Evolutionary conservation across 2,113 vertebrate species (phyloP).

Genomic region (Columba janthina): DNA sequence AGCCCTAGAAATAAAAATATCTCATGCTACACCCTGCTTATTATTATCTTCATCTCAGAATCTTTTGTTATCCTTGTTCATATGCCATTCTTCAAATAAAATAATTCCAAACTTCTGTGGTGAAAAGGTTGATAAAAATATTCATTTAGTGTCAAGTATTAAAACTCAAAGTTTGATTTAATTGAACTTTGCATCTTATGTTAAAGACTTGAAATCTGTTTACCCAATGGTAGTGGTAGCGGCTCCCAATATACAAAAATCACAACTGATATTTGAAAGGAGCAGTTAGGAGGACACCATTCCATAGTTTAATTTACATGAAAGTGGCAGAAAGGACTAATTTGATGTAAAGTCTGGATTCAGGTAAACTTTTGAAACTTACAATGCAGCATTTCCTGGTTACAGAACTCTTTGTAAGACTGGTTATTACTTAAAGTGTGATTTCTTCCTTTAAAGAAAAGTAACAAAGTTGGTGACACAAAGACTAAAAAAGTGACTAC

Average conservation of each 20-base stretch:
- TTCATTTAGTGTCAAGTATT: background rate
- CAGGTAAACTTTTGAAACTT: background rate
- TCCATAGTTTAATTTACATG: background rate
- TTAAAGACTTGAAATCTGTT: background rate
- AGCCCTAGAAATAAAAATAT: background rate
- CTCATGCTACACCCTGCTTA: background rate
- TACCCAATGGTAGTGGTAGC: background rate
- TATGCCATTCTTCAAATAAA: background rate
- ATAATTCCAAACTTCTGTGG: background rate
- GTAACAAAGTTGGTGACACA: background rate
- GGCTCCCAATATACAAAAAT: background rate
- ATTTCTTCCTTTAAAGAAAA: background rate
- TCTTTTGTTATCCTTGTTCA: background rate
- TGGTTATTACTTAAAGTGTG: background rate
- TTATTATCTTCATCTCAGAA: background rate
- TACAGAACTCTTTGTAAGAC: background rate
- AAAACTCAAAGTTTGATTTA: background rate
- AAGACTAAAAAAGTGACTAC: background rate
- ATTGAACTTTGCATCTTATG: background rate
- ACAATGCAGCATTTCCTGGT: fast-evolving
- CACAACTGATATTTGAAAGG: background rate
- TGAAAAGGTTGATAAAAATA: background rate
- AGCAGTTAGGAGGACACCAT: background rate
- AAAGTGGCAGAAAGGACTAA: background rate
- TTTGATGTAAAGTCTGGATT: background rate